A percentile compares a stretch with the other conserved stretches of the same genome.
Conservation (phyloP, 2,797 vertebrate species). For the Steatocranus sp. region DNA sequence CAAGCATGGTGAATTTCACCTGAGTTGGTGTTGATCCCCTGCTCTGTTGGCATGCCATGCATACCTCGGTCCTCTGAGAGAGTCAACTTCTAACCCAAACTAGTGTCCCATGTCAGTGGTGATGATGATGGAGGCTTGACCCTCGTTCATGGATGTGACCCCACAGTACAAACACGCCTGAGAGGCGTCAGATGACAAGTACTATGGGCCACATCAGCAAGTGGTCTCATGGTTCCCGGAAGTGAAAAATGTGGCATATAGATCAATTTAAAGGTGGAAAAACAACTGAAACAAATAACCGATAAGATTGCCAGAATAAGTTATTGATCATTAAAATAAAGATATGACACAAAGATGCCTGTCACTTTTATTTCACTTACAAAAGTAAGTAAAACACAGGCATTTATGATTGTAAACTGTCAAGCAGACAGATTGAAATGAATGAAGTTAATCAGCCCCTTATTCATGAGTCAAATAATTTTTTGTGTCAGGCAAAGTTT, state of each 20-base stretch:
- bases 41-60: constrained; percentile 40
- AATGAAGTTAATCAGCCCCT: not conserved
- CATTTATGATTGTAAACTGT: not conserved
- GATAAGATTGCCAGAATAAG: not conserved
- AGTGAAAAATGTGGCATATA: not conserved
- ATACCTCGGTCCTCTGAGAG: constrained; percentile 51
- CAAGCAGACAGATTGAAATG: not conserved
- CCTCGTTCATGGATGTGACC: constrained; percentile 28
- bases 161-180: constrained; percentile 21
- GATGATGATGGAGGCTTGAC: constrained; percentile 52
- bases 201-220: not conserved
- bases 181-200: not conserved
- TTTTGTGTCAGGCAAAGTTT: not conserved
- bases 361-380: not conserved
- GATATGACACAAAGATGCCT: not conserved
- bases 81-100: constrained; percentile 53
- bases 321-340: not conserved
- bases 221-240: not conserved
- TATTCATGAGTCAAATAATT: accelerated
- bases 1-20: constrained; percentile 8
- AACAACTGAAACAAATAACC: not conserved
- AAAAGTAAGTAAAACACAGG: not conserved
- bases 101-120: constrained; percentile 33
- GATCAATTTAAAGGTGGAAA: not conserved
- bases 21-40: constrained; percentile 47